These are phyloP conservation scores for Zeuzera pyrina DNA, from an alignment of 2,888 invertebrate species.

Conservation along the genomic window DNA sequence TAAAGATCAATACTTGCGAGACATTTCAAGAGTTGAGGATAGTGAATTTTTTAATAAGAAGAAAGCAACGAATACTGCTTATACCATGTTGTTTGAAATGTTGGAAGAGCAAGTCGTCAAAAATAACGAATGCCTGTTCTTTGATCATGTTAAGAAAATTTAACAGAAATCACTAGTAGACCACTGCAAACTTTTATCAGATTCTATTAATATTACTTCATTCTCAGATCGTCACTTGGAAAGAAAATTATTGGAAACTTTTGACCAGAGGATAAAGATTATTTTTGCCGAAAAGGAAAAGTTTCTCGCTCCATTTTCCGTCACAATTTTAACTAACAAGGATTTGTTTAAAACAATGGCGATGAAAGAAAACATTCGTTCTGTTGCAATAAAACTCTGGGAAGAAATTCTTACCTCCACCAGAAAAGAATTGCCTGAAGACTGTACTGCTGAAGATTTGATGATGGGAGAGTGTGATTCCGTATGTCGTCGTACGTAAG, in stretches of 20 bases:
- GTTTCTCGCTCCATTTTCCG: constrained; percentile 23
- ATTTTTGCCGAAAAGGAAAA: constrained; percentile 20
- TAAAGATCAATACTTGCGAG: constrained; percentile 17
- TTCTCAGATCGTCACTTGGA: constrained; percentile 16
- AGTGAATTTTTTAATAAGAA: constrained; percentile 12
- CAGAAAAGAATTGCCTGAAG: constrained; percentile 5
- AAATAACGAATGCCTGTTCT: constrained; percentile 23
- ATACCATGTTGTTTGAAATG: constrained; percentile 18
- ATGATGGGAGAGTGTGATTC: constrained; percentile 10
- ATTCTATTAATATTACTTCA: constrained; percentile 18
- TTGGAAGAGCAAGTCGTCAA: constrained; percentile 18
- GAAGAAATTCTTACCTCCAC: constrained; percentile 16
- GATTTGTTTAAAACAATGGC: constrained; percentile 21
- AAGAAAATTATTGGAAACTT: constrained; percentile 20
- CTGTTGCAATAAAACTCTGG: constrained; percentile 20
- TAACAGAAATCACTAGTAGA: constrained; percentile 18
- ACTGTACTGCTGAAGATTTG: constrained; percentile 9
- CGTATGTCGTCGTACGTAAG: constrained; percentile 5
- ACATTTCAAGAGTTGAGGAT: constrained; percentile 10
- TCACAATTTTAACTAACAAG: constrained; percentile 16
- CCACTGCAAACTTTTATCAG: constrained; percentile 17
- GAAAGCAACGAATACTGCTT: constrained; percentile 17
- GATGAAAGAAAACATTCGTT: constrained; percentile 20
- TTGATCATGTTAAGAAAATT: constrained; percentile 20
- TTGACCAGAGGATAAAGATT: constrained; percentile 21